These are phyloP conservation scores for Lasius platythorax DNA, from an alignment of 2,888 invertebrate genomes.

Conservation along the genomic window DNA sequence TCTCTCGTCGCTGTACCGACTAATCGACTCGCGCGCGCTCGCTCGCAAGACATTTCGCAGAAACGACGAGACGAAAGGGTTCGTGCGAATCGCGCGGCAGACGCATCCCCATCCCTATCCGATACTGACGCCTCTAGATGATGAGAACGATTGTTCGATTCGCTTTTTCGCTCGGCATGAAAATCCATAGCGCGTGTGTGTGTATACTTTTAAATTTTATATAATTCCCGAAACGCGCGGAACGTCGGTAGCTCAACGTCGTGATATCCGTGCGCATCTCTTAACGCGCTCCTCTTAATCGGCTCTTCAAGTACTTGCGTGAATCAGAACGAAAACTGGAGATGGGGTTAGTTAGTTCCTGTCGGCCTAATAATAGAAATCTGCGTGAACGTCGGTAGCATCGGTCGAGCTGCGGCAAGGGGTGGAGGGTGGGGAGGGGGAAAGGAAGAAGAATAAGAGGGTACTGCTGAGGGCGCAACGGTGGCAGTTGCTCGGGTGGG, in stretches of 20 bases:
- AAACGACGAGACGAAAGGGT: conserved; percentile 19
- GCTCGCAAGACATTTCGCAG: conserved; percentile 42
- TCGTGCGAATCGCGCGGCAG: neutral
- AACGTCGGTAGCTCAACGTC: neutral
- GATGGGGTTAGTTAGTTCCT: conserved; percentile 63
- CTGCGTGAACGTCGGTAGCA: conserved; percentile 57
- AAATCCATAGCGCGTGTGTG: neutral
- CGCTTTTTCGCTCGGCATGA: neutral
- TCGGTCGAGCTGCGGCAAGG: conserved; percentile 23
- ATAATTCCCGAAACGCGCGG: neutral
- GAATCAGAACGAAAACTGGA: conserved; percentile 31
- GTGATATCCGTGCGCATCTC: neutral
- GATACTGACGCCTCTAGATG: neutral
- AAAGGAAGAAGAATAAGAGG: neutral
- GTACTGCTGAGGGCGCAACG: conserved; percentile 74
- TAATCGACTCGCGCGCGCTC: conserved; percentile 71
- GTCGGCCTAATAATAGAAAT: conserved; percentile 73
- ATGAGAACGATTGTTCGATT: neutral
- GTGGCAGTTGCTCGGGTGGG: conserved; percentile 82
- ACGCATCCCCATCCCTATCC: neutral
- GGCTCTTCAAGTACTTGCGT: neutral
- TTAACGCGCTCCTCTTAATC: neutral
- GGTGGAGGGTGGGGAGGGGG: neutral
- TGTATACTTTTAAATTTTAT: too few relatives aligned
- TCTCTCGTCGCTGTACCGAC: conserved; percentile 58